Conservation (phyloP, 2,888 invertebrate species). For the Sphinx pinastri region DNA sequence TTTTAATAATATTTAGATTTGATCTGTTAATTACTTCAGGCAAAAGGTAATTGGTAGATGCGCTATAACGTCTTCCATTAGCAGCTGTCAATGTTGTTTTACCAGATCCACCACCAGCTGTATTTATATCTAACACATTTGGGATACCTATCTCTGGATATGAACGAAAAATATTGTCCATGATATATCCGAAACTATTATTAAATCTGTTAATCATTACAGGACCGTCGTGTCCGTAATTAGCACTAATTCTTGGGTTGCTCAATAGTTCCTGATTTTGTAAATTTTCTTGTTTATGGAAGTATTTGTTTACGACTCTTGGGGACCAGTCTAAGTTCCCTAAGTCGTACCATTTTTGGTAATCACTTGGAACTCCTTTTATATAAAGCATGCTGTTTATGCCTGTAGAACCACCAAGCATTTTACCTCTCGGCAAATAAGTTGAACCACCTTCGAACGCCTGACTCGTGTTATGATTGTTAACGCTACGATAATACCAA, state of each 20-base stretch:
- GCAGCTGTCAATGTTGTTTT: slow-evolving; percentile 60
- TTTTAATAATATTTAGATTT: slow-evolving; percentile 19
- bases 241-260: slow-evolving; percentile 42
- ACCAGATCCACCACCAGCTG: slow-evolving; percentile 73
- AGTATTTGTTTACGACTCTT: slow-evolving; percentile 72
- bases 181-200: slow-evolving; percentile 59
- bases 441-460: slow-evolving; percentile 75
- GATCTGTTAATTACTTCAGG: neutral
- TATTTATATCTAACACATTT: slow-evolving; percentile 66
- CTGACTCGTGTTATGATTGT: slow-evolving; percentile 87
- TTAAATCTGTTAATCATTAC: slow-evolving; percentile 73
- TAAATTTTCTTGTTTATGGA: slow-evolving; percentile 78
- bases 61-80: slow-evolving; percentile 17
- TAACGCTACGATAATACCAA: slow-evolving; percentile 93
- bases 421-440: slow-evolving; percentile 85
- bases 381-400: slow-evolving; percentile 84
- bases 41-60: slow-evolving; percentile 3
- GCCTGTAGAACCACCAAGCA: slow-evolving; percentile 84
- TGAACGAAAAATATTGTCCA: slow-evolving; percentile 55
- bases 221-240: slow-evolving; percentile 73
- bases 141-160: slow-evolving; percentile 46
- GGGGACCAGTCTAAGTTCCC: slow-evolving; percentile 84
- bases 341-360: slow-evolving; percentile 75
- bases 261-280: slow-evolving; percentile 49
- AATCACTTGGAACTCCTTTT: slow-evolving; percentile 78